These are phyloP conservation scores for Eudasyphora cyanicolor DNA, from an alignment of 2,888 invertebrate species.

Conservation along the genomic window DNA sequence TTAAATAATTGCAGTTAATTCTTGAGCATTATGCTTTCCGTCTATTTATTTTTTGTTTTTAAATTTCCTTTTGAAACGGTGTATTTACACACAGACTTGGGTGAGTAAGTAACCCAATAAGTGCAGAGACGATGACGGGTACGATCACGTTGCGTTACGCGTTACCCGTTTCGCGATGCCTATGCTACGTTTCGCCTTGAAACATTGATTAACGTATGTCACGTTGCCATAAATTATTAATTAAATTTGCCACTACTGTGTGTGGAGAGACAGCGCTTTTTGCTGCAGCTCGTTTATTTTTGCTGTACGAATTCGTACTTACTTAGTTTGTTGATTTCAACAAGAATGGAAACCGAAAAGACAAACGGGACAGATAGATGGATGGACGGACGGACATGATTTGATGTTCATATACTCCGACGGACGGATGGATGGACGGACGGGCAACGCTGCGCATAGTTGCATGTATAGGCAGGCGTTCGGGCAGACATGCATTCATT, in stretches of 20 bases:
- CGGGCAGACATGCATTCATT: background rate
- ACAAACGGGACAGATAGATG: background rate
- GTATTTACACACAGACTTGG: background rate
- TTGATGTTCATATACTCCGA: background rate
- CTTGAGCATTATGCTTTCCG: too few relatives aligned
- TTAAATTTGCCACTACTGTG: conserved; percentile 70
- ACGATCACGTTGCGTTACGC: conserved; percentile 17
- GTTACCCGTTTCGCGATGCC: too few relatives aligned
- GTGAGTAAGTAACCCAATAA: background rate
- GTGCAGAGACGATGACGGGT: background rate
- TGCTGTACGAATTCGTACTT: conserved; percentile 36
- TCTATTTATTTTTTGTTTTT: too few relatives aligned
- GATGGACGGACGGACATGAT: background rate
- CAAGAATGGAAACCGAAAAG: conserved; percentile 1
- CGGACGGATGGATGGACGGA: background rate
- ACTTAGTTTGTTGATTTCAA: background rate
- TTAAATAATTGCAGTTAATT: too few relatives aligned
- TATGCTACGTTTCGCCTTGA: conserved; percentile 54
- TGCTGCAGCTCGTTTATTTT: too few relatives aligned
- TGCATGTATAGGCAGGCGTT: too few relatives aligned
- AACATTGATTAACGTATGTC: conserved; percentile 72
- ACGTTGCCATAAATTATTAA: conserved; percentile 75
- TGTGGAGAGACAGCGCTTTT: too few relatives aligned
- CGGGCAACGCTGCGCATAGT: too few relatives aligned
- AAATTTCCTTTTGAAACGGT: background rate